phyloP scores from a whole-genome alignment of 2,797 vertebrate genomes.

The Nyctibius grandis region DNA sequence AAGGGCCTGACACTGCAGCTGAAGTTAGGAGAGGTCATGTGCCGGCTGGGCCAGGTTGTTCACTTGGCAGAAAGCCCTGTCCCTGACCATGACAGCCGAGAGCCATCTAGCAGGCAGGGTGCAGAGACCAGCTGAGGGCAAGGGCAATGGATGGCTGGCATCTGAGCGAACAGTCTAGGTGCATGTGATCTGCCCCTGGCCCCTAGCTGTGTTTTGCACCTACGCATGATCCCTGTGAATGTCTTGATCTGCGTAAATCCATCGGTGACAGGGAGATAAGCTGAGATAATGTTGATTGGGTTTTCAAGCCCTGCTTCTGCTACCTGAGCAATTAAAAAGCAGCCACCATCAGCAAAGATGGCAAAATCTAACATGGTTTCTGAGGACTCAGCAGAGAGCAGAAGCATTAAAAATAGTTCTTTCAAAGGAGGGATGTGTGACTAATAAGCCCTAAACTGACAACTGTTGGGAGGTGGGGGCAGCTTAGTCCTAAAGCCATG shows the following conservation, averaged over 20 bases:
- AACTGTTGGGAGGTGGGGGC: not conserved
- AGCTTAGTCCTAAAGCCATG: not conserved
- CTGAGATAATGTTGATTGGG: not conserved
- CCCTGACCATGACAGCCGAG: not conserved
- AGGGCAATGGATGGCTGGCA: not conserved
- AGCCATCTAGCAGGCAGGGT: not conserved
- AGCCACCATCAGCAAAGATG: not conserved
- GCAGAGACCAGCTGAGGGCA: not conserved
- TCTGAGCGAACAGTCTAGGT: not conserved
- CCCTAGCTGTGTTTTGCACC: not conserved
- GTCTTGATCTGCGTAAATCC: not conserved
- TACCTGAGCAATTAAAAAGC: constrained; percentile 18
- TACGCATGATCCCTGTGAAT: not conserved
- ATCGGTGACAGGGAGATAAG: not conserved
- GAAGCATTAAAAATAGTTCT: not conserved
- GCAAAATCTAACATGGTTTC: not conserved
- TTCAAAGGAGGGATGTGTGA: not conserved
- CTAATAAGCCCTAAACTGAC: not conserved
- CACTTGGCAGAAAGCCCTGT: not conserved
- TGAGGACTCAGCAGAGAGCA: not conserved
- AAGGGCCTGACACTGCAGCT: not conserved
- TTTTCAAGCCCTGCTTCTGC: not conserved
- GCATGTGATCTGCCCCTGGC: not conserved
- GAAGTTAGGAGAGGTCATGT: not conserved
- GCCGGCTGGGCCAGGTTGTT: not conserved